A percentile compares a stretch with the other conserved stretches of the same genome.
phyloP scores from a whole-genome alignment of 2,888 invertebrate genomes.

The Dryocosmus kuriphilus region DNA sequence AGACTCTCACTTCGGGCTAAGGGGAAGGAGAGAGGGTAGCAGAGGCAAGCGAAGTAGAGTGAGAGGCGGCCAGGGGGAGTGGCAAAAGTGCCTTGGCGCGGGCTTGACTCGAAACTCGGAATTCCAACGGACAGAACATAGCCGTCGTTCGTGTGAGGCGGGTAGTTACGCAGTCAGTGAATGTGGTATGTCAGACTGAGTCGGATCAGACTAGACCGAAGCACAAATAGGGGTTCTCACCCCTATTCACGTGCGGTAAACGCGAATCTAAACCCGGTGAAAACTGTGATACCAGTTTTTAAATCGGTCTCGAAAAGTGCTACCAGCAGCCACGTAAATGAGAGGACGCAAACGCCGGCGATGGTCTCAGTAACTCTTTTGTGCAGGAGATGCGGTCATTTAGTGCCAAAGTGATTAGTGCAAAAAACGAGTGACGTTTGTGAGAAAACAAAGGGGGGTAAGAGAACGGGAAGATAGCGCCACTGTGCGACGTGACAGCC shows the following conservation, averaged over 20 bases:
- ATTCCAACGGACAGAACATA: slow-evolving; percentile 74
- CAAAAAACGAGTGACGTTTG: slow-evolving; percentile 44
- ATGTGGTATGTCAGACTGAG: background rate
- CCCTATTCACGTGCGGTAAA: background rate
- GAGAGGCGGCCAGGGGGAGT: slow-evolving; percentile 54
- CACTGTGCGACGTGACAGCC: background rate
- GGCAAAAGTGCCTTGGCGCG: slow-evolving; percentile 70
- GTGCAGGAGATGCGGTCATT: slow-evolving; percentile 41
- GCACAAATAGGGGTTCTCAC: background rate
- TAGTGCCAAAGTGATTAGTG: slow-evolving; percentile 58
- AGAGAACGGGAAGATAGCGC: background rate
- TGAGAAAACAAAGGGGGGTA: background rate
- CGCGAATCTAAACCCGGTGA: background rate
- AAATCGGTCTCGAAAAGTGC: background rate
- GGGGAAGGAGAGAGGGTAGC: slow-evolving; percentile 18
- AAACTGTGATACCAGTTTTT: background rate
- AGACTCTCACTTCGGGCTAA: slow-evolving; percentile 43
- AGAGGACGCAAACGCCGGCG: slow-evolving; percentile 32
- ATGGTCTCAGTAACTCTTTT: background rate
- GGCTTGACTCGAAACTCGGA: slow-evolving; percentile 70
- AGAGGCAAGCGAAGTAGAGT: slow-evolving; percentile 40
- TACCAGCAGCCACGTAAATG: slow-evolving; percentile 1
- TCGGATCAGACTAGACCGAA: background rate
- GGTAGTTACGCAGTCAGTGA: slow-evolving; percentile 56
- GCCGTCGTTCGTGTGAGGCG: slow-evolving; percentile 70